phyloP scores from a whole-genome alignment of 2,888 invertebrate species.

The Colletes collaris region DNA sequence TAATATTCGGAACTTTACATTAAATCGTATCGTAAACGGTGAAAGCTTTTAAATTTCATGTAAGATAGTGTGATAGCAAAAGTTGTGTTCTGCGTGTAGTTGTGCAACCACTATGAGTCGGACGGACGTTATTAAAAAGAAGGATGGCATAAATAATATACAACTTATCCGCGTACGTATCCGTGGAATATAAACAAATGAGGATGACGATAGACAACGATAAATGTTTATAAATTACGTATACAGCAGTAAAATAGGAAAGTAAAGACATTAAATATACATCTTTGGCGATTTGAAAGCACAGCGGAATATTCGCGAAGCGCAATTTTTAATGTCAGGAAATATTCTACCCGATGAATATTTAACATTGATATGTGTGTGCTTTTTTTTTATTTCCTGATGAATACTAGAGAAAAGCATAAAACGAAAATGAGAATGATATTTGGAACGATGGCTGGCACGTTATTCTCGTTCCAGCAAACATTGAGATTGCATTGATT shows the following conservation, averaged over 20 bases:
- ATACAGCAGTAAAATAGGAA: constrained; percentile 9
- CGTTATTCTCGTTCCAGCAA: constrained; percentile 83
- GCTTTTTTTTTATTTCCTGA: constrained; percentile 23
- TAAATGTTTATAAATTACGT: constrained; percentile 42
- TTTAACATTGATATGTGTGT: not conserved
- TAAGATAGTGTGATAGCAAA: not conserved
- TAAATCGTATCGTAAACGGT: constrained; percentile 11
- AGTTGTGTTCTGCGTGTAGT: constrained; percentile 23
- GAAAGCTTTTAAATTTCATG: constrained; percentile 8
- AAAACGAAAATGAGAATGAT: constrained; percentile 38
- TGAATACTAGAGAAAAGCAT: constrained; percentile 53
- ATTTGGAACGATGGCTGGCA: constrained; percentile 8
- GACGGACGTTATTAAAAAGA: constrained; percentile 38
- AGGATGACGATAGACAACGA: constrained; percentile 36
- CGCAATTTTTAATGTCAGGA: not conserved
- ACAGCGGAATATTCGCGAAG: constrained; percentile 29
- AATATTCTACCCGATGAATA: constrained; percentile 15
- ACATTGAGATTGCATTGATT: constrained; percentile 85
- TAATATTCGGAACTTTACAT: constrained; percentile 9
- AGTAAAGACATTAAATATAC: constrained; percentile 24
- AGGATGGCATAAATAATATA: constrained; percentile 41
- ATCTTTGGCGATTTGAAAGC: constrained; percentile 35
- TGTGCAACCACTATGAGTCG: constrained; percentile 23
- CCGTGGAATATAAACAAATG: constrained; percentile 47
- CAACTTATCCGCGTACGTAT: constrained; percentile 36